Percentiles rank a stretch among this genome's conserved stretches.
Evolutionary conservation across 2,888 invertebrate species (phyloP).

Genomic region (Caenorhabditis macrosperma): DNA sequence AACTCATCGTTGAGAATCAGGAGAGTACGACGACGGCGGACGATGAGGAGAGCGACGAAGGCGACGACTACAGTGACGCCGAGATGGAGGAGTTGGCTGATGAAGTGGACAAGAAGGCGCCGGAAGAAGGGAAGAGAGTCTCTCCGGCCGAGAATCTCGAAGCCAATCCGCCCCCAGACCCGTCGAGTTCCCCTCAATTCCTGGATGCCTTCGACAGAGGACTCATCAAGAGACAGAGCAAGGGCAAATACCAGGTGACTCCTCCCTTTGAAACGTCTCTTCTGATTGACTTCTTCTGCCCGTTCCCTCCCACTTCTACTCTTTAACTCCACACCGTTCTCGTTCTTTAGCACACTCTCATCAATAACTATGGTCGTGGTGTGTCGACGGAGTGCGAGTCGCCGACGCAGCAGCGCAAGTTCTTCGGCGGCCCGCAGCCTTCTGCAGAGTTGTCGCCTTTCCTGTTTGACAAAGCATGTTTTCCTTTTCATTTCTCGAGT

Average conservation of each 20-base stretch:
- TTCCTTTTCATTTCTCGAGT: slow-evolving; percentile 13
- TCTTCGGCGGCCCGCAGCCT: slow-evolving; percentile 79
- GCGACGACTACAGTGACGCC: slow-evolving; percentile 77
- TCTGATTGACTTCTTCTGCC: slow-evolving; percentile 8
- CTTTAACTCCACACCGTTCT: slow-evolving; percentile 26
- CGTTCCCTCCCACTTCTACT: slow-evolving; percentile 37
- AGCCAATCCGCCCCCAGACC: slow-evolving; percentile 63
- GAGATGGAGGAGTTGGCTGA: slow-evolving; percentile 79
- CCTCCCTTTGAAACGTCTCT: neutral
- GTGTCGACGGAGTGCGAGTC: slow-evolving; percentile 77
- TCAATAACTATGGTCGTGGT: slow-evolving; percentile 77
- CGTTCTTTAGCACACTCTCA: slow-evolving; percentile 57
- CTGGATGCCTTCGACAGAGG: slow-evolving; percentile 78
- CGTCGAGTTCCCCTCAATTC: slow-evolving; percentile 68
- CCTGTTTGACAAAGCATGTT: slow-evolving; percentile 77
- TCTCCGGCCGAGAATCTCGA: slow-evolving; percentile 47
- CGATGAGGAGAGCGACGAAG: slow-evolving; percentile 69
- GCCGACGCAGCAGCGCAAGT: slow-evolving; percentile 69
- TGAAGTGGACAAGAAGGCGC: slow-evolving; percentile 69
- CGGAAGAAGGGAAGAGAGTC: slow-evolving; percentile 27
- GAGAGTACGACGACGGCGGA: slow-evolving; percentile 26
- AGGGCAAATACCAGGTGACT: slow-evolving; percentile 78
- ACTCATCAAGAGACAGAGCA: slow-evolving; percentile 78
- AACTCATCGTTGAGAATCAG: slow-evolving; percentile 43
- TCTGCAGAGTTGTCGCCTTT: slow-evolving; percentile 76